Evolutionary conservation across 2,888 invertebrate species (phyloP).

Genomic region (Bembecia ichneumoniformis): DNA sequence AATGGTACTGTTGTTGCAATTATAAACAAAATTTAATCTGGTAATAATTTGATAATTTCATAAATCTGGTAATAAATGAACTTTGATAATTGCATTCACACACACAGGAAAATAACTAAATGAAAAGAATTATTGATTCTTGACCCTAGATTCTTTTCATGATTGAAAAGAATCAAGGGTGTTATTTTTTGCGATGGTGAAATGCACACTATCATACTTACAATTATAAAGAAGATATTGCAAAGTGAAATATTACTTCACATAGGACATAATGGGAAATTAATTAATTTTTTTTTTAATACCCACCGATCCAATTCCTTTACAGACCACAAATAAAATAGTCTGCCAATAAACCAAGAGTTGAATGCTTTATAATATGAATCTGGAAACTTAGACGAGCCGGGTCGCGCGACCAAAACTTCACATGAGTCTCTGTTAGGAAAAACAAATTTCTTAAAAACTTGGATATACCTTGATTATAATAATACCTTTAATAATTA

Average conservation of each 20-base stretch:
- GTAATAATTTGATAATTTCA: too few relatives aligned
- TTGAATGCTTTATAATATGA: constrained; percentile 71
- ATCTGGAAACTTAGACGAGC: constrained; percentile 51
- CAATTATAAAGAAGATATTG: too few relatives aligned
- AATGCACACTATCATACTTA: too few relatives aligned
- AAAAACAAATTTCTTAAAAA: background rate
- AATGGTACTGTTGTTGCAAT: too few relatives aligned
- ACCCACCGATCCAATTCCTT: constrained; percentile 61
- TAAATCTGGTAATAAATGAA: too few relatives aligned
- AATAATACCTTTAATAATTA: background rate
- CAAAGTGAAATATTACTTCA: background rate
- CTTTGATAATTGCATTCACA: too few relatives aligned
- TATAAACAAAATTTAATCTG: too few relatives aligned
- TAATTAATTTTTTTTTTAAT: constrained; percentile 3
- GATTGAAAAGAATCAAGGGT: too few relatives aligned
- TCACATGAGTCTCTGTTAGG: constrained; percentile 63
- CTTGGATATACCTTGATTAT: background rate
- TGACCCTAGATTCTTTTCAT: too few relatives aligned
- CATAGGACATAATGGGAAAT: background rate
- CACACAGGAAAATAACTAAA: too few relatives aligned
- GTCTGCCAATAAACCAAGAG: constrained; percentile 77
- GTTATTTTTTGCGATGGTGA: too few relatives aligned
- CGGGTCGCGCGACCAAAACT: constrained; percentile 64
- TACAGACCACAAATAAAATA: constrained; percentile 75
- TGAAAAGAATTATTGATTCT: too few relatives aligned